These are phyloP conservation scores for Buceros bicornis DNA, from an alignment of 2,797 vertebrate species.

Conservation along the genomic window DNA sequence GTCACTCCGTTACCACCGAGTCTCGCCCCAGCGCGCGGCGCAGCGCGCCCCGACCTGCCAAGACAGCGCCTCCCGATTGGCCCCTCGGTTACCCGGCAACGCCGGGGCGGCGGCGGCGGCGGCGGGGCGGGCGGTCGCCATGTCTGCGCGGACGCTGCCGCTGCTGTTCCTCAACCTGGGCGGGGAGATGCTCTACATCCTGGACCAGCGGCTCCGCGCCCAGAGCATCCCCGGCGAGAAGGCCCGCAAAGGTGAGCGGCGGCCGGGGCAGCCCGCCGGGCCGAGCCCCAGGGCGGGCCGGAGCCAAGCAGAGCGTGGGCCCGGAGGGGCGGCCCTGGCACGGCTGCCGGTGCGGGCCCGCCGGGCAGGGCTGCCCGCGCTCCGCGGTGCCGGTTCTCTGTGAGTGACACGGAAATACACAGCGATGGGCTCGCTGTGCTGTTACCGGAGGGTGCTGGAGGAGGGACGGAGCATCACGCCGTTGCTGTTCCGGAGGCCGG, in stretches of 20 bases:
- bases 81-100: no score
- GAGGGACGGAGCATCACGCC: no score
- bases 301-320: neutral
- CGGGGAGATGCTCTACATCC: constrained; percentile 98
- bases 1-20: no score
- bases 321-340: neutral
- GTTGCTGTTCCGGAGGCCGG: neutral
- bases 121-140: neutral
- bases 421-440: rapidly evolving
- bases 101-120: neutral
- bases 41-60: no score
- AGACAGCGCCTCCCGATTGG: no score
- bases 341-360: neutral
- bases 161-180: constrained; percentile 97
- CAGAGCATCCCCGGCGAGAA: constrained; percentile 96
- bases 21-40: no score
- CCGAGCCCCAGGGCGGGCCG: neutral
- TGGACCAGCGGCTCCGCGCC: constrained; percentile 95
- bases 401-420: neutral
- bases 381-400: neutral
- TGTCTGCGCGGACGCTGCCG: constrained; percentile 86
- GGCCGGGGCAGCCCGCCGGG: neutral
- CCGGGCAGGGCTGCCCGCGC: neutral
- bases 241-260: constrained; percentile 92
- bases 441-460: no score